phyloP scores from a whole-genome alignment of 2,888 invertebrate species.

The Crioceris asparagi region DNA sequence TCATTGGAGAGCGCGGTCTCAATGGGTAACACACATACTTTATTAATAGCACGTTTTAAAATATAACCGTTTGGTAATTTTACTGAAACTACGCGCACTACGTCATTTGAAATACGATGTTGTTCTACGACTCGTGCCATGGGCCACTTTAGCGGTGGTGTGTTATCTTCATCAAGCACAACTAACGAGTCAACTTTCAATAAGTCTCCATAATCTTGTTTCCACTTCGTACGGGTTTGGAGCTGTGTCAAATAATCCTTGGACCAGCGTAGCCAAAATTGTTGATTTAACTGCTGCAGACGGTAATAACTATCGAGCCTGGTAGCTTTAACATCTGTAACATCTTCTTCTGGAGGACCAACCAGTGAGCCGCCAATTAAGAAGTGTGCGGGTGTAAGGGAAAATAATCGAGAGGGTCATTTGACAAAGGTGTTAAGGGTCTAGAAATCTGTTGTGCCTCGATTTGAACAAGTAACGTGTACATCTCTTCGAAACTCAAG shows the following conservation, averaged over 20 bases:
- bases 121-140: no score
- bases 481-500: conserved; percentile 4
- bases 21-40: no score
- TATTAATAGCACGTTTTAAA: no score
- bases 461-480: conserved; percentile 6
- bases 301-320: conserved; percentile 3
- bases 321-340: background rate
- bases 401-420: background rate
- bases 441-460: conserved; percentile 1
- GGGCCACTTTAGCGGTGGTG: no score
- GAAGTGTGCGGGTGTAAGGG: conserved; percentile 5
- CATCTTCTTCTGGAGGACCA: background rate
- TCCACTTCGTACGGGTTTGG: conserved; percentile 6
- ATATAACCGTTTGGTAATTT: no score
- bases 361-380: conserved; percentile 4
- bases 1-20: no score
- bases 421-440: conserved; percentile 1
- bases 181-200: no score
- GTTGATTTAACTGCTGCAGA: background rate
- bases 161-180: no score
- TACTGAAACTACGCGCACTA: no score
- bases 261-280: conserved; percentile 9
- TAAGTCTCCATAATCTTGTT: background rate
- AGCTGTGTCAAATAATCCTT: conserved; percentile 7
- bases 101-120: no score